phyloP scores from a whole-genome alignment of 2,113 vertebrate genomes.

The Ibidorhyncha struthersii region DNA sequence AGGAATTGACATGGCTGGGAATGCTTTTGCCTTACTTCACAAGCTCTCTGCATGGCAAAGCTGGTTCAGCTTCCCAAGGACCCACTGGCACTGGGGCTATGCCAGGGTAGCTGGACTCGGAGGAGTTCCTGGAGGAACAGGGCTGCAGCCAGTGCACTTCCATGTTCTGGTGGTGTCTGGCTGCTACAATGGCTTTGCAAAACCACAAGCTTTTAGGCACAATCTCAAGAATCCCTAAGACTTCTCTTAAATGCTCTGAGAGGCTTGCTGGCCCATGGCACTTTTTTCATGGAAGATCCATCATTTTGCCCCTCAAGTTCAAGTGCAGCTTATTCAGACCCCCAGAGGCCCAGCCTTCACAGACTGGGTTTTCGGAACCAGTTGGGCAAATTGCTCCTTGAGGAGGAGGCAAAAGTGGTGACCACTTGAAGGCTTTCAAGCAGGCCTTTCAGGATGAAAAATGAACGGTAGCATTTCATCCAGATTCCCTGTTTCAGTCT shows the following conservation, averaged over 20 bases:
- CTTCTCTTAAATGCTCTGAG: not conserved
- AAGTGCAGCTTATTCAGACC: not conserved
- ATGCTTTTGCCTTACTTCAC: not conserved
- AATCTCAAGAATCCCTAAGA: not conserved
- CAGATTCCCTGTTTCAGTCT: not conserved
- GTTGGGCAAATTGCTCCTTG: not conserved
- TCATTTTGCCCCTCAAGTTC: not conserved
- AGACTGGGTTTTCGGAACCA: not conserved
- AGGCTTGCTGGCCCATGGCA: not conserved
- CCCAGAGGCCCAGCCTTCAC: not conserved
- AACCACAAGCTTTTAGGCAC: not conserved
- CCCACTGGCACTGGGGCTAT: not conserved
- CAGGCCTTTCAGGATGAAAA: not conserved
- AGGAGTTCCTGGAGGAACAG: not conserved
- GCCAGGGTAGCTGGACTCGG: not conserved
- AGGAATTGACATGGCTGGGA: not conserved
- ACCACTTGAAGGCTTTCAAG: not conserved
- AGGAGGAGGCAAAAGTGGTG: not conserved
- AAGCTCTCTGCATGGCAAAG: not conserved
- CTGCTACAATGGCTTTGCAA: not conserved
- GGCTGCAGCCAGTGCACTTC: not conserved
- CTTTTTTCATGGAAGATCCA: not conserved
- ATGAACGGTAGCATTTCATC: not conserved
- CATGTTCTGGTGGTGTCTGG: not conserved
- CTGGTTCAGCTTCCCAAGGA: not conserved